phyloP scores from a whole-genome alignment of 1,140 invertebrate species.

The Lithobius niger region DNA sequence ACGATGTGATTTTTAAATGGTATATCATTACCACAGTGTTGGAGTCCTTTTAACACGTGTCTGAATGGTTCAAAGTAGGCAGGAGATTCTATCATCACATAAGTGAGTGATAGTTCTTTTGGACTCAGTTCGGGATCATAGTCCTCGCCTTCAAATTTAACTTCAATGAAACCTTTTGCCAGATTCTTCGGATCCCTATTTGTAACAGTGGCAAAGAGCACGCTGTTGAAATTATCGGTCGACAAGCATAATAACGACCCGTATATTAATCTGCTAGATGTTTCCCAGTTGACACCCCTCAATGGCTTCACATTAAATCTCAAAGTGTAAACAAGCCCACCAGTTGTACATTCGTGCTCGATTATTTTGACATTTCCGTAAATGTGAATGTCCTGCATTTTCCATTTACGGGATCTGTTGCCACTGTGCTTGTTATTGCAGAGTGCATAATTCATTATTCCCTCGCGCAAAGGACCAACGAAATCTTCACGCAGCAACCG shows the following conservation, averaged over 20 bases:
- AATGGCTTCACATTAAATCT: slow-evolving; percentile 24
- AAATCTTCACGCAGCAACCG: slow-evolving; percentile 38
- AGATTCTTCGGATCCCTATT: slow-evolving; percentile 37
- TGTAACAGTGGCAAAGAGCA: slow-evolving; percentile 49
- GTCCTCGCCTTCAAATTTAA: slow-evolving; percentile 32
- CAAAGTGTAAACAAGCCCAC: slow-evolving; percentile 17
- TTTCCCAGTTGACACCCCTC: slow-evolving; percentile 25
- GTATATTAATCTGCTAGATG: slow-evolving; percentile 45
- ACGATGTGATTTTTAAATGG: slow-evolving; percentile 29
- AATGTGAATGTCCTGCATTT: not conserved
- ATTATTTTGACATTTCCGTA: not conserved
- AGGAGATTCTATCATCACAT: slow-evolving; percentile 35
- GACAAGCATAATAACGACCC: slow-evolving; percentile 59
- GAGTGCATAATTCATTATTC: slow-evolving; percentile 26
- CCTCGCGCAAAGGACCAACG: slow-evolving; percentile 31
- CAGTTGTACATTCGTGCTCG: not conserved
- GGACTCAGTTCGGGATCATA: slow-evolving; percentile 14
- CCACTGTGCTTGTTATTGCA: not conserved
- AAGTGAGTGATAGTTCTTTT: not conserved
- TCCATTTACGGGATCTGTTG: not conserved
- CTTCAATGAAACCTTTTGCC: slow-evolving; percentile 36
- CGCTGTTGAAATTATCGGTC: slow-evolving; percentile 45
- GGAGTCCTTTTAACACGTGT: slow-evolving; percentile 32
- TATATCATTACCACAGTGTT: slow-evolving; percentile 26
- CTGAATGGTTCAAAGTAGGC: slow-evolving; percentile 38